Percentiles rank a stretch among this genome's conserved stretches.
phyloP scores from a whole-genome alignment of 2,113 vertebrate genomes.

The Eulacestoma nigropectus region DNA sequence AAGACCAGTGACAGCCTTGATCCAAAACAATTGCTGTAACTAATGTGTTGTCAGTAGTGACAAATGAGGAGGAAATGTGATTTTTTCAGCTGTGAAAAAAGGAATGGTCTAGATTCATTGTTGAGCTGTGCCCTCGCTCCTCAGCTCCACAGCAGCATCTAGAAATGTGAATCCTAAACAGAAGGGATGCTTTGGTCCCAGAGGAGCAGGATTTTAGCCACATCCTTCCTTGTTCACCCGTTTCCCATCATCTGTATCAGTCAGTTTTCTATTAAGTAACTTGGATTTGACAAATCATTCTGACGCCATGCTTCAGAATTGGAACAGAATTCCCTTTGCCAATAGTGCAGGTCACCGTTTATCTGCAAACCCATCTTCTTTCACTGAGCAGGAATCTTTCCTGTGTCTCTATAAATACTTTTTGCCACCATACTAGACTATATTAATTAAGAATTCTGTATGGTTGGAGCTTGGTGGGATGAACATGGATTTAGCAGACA shows the following conservation, averaged over 20 bases:
- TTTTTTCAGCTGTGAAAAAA: conserved; percentile 6
- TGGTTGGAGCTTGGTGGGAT: neutral
- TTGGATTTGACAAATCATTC: neutral
- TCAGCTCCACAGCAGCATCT: neutral
- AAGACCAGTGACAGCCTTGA: neutral
- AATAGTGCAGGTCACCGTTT: neutral
- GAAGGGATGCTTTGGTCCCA: neutral
- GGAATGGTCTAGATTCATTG: neutral
- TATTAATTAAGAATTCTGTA: neutral
- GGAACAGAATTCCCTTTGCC: neutral
- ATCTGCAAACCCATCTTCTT: neutral
- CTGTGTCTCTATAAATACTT: neutral
- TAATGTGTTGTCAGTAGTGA: neutral
- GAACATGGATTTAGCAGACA: neutral
- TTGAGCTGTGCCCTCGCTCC: neutral
- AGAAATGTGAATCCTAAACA: neutral
- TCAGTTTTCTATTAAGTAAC: neutral
- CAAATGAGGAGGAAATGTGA: neutral
- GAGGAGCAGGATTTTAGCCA: neutral
- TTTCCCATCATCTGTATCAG: neutral
- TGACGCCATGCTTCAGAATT: neutral
- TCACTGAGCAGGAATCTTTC: neutral
- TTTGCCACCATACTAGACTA: neutral
- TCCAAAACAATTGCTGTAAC: neutral
- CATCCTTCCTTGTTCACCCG: neutral